Evolutionary conservation across 2,113 vertebrate species (phyloP).

Genomic region (Cinclus cinclus): DNA sequence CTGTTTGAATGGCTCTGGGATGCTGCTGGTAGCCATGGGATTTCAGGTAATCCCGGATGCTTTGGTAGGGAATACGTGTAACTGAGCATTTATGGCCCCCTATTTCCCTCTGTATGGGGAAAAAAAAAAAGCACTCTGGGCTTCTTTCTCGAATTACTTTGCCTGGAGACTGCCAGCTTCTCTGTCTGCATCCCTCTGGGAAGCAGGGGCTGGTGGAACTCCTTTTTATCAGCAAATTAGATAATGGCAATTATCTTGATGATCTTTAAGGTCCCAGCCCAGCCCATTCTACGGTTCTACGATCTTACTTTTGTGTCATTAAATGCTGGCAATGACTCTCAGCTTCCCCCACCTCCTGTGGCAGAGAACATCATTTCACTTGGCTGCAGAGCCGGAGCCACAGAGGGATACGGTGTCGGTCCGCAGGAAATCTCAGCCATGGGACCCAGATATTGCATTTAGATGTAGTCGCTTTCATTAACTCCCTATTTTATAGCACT

Average conservation of each 20-base stretch:
- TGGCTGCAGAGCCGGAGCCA: background rate
- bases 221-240: background rate
- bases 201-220: background rate
- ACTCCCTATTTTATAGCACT: background rate
- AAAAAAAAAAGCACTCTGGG: background rate
- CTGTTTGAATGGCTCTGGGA: background rate
- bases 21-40: background rate
- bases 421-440: background rate
- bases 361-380: background rate
- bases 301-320: background rate
- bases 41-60: background rate
- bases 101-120: background rate
- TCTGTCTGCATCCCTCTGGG: background rate
- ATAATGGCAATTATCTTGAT: background rate
- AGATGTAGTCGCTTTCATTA: constrained; percentile 24
- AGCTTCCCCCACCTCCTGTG: background rate
- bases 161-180: background rate
- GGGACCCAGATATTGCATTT: background rate
- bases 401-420: background rate
- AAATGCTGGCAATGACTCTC: background rate
- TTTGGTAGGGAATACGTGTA: background rate
- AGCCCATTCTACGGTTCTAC: background rate
- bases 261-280: constrained; percentile 14
- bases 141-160: background rate
- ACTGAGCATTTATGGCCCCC: background rate